phyloP scores from a whole-genome alignment of 2,113 vertebrate genomes.

The Takifugu bimaculatus region DNA sequence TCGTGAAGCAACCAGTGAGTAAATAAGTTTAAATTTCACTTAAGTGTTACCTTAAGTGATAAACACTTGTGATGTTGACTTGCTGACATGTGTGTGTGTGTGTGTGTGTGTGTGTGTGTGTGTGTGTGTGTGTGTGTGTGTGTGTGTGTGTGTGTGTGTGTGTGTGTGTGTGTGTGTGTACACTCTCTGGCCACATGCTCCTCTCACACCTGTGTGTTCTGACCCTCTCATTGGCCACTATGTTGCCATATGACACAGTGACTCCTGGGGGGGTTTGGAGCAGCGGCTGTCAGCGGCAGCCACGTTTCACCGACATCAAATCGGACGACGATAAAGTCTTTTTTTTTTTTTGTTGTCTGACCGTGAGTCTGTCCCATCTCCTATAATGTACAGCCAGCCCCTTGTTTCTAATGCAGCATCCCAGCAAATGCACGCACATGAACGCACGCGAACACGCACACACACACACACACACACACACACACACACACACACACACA shows the following conservation, averaged over 20 bases:
- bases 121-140: constrained; percentile 25
- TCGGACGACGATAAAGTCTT: constrained; percentile 16
- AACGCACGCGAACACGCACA: constrained; percentile 18
- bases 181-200: constrained; percentile 33
- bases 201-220: constrained; percentile 42
- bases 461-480: constrained; percentile 21
- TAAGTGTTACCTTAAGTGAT: neutral
- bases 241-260: constrained; percentile 51
- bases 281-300: constrained; percentile 7
- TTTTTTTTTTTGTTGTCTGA: constrained; percentile 3
- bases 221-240: constrained; percentile 47
- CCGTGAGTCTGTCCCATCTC: neutral
- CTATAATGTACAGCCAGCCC: constrained; percentile 19
- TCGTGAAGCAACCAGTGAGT: neutral
- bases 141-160: constrained; percentile 30
- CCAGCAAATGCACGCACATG: neutral
- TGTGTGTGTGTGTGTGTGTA: constrained; percentile 30
- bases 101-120: constrained; percentile 29
- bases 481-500: constrained; percentile 19
- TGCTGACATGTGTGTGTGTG: constrained; percentile 26
- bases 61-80: constrained; percentile 3
- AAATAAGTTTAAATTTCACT: neutral
- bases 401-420: constrained; percentile 7
- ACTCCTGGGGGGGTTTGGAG: constrained; percentile 22
- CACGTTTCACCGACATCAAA: neutral